Evolutionary conservation across 2,888 invertebrate genomes (phyloP).

Genomic region (Congeria kusceri): DNA sequence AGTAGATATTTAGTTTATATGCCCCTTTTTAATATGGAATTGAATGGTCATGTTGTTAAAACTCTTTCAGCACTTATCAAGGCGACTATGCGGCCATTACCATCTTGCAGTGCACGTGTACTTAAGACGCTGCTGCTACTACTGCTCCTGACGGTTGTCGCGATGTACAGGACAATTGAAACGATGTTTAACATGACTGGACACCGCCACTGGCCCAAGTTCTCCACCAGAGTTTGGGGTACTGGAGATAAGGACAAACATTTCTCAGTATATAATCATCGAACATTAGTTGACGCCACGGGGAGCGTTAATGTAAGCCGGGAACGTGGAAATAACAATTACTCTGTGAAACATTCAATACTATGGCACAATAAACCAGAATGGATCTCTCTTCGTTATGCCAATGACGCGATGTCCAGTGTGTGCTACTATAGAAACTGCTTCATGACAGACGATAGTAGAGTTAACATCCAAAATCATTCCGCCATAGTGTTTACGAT

Average conservation of each 20-base stretch:
- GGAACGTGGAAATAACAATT: background rate
- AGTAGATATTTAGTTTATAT: no score
- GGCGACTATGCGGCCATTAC: no score
- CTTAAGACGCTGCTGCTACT: no score
- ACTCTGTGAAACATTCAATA: constrained; percentile 8
- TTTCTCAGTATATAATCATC: no score
- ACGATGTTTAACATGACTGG: constrained; percentile 4
- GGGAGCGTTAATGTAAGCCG: background rate
- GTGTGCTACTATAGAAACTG: constrained; percentile 37
- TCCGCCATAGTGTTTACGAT: constrained; percentile 29
- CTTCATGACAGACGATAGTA: constrained; percentile 11
- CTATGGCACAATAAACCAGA: constrained; percentile 42
- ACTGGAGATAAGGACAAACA: background rate
- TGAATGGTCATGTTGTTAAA: no score
- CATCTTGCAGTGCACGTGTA: no score
- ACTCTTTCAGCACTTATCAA: no score
- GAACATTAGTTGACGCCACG: background rate
- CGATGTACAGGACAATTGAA: no score
- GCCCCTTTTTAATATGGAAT: no score
- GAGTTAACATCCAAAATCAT: constrained; percentile 7
- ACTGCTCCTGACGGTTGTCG: no score
- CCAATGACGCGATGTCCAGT: constrained; percentile 5
- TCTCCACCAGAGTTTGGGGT: no score
- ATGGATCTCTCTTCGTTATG: constrained; percentile 25
- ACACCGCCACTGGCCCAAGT: background rate